phyloP scores from a whole-genome alignment of 2,797 vertebrate species.

The Schizothorax lantsangensis region DNA sequence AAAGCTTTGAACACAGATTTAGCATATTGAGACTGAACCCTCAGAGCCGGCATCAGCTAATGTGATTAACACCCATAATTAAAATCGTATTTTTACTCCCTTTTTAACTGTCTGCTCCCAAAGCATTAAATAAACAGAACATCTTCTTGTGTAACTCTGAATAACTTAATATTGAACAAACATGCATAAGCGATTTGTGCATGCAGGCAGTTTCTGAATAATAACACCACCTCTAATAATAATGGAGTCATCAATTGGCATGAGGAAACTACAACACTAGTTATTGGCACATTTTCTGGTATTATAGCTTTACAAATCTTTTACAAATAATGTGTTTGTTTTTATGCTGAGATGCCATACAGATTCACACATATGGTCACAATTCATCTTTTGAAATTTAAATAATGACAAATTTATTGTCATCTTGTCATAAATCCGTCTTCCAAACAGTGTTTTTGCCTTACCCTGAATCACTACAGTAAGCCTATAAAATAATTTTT shows the following conservation, averaged over 20 bases:
- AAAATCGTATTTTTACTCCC: conserved; percentile 54
- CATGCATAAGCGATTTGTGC: conserved; percentile 21
- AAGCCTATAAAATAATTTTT: not conserved
- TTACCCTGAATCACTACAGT: not conserved
- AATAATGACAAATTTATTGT: not conserved
- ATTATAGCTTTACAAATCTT: not conserved
- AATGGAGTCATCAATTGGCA: conserved; percentile 18
- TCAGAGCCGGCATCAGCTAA: conserved; percentile 52
- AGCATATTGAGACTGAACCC: conserved; percentile 56
- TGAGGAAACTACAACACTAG: not conserved
- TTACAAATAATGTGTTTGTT: not conserved
- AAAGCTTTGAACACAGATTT: conserved; percentile 63
- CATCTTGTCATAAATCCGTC: not conserved
- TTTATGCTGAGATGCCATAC: not conserved
- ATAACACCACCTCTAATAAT: conserved; percentile 34
- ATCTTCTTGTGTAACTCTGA: conserved; percentile 51
- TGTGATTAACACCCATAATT: conserved; percentile 61
- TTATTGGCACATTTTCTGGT: conserved; percentile 3
- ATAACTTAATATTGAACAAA: conserved; percentile 51
- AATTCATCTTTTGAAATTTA: not conserved
- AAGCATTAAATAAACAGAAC: conserved; percentile 42
- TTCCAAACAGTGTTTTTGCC: conserved; percentile 9
- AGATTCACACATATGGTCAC: not conserved
- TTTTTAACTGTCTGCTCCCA: conserved; percentile 41
- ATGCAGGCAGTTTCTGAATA: conserved; percentile 20